Evolutionary conservation across 1,140 invertebrate species (phyloP), one percentile per base, ranked within the genome.

Genomic region (Brachionus angularis): DNA sequence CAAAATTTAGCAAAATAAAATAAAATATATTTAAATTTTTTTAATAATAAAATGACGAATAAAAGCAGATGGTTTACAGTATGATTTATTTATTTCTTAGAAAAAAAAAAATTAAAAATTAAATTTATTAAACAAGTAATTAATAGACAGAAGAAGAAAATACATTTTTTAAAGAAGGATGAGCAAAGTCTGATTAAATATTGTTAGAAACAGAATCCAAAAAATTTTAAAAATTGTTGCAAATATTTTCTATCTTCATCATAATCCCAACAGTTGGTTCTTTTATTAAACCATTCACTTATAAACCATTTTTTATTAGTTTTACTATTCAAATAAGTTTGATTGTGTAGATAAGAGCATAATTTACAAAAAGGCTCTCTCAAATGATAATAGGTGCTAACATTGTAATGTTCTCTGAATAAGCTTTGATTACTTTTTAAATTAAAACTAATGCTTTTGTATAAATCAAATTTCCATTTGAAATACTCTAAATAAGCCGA

Each of bases 401-500:
- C 23, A 31, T 27, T 64, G 29, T 47, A 64, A 27, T 16, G 16
- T 10, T 42, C 39, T 10, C 14, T 10, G 4, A 1, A 18, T 29
- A 39, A 44, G 44, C 39, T 64, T 44, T 33, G n/a, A 10, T 16
- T 23, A 27, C 29, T 46, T 42, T 44, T 47, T 27, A 64, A 29
- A 42, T 39, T 64, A 23, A 42, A 1, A 36, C 29, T 36, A 7
- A 64, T 42, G 8, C 29, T 42, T 5, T 1, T 18, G 27, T 16
- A 42, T 7, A 64, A 47, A 14, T 64, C 39, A n/a, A 47, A 12
- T 47, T 64, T 64, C 61, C 61, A 64, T 44, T 64, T 64, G 14
- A 69, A 49, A 69, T 31, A 69, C 31, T 69, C 46, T 21, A 47
- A 36, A 69, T 69, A 69, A 25, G 64, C 64, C n/a, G 64, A 49